Conservation (phyloP, 1,140 invertebrate species). For the Periplaneta americana region DNA sequence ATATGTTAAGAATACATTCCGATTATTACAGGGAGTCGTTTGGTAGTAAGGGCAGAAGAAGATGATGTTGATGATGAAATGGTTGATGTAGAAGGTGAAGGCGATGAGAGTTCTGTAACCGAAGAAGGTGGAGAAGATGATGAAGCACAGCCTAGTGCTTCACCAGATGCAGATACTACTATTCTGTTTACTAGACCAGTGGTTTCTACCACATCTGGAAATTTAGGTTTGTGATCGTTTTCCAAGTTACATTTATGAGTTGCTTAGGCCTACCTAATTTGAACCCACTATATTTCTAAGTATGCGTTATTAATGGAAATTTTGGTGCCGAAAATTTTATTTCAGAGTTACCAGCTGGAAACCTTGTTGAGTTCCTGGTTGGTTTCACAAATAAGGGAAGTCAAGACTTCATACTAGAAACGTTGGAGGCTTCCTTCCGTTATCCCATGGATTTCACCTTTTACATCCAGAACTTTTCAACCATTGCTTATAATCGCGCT, state of each 20-base stretch:
- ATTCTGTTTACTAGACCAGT: constrained; percentile 89
- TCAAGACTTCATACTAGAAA: constrained; percentile 86
- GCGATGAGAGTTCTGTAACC: constrained; percentile 25
- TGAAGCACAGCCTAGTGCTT: constrained; percentile 69
- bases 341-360: constrained; percentile 85
- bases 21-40: constrained; percentile 46
- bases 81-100: constrained; percentile 66
- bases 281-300: background rate
- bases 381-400: constrained; percentile 94
- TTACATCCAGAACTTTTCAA: constrained; percentile 97
- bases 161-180: constrained; percentile 85
- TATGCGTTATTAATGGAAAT: background rate
- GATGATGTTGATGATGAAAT: constrained; percentile 72
- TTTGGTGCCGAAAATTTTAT: background rate
- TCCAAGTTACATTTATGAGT: no score
- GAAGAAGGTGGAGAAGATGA: constrained; percentile 44
- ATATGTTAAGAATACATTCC: background rate
- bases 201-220: constrained; percentile 43
- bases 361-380: constrained; percentile 90
- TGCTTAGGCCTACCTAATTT: no score
- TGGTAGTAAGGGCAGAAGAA: constrained; percentile 60
- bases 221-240: constrained; percentile 36
- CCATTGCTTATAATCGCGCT: constrained; percentile 79
- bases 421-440: constrained; percentile 93
- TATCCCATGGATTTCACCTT: constrained; percentile 98